Base-by-base conservation (phyloP, 2,797 vertebrate genomes). In the Calcarius lapponicus region DNA sequence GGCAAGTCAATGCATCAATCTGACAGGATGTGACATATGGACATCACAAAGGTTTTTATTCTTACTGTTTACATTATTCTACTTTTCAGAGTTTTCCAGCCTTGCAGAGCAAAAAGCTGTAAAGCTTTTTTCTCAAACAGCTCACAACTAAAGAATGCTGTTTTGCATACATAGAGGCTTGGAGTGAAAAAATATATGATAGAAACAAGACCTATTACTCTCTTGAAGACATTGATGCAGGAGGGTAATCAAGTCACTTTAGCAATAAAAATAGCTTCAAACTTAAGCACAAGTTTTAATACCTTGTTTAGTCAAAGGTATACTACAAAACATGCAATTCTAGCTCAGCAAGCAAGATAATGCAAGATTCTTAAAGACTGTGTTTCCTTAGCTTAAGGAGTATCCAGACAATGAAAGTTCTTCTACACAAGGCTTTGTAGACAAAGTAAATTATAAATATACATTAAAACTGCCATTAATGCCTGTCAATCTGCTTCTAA, bases 141-240 rank as follows among this genome's bases (percentile, higher is more conserved):
- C 24, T 92, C 75, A 62, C 36, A 76, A 38, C 54, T 70, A 60
- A 88, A 80, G 61, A 21, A 67, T 75, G 80, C 17, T 80, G 70
- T 62, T 95, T 86, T 91, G 72, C 89, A 88, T 71, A 61, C 21
- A 48, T 65, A 72, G 5, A 56, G 40, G 51, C 48, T 83, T 56
- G 69, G n/a, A 88, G 45, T 9, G 1, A 82, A 80, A 78, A 95
- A 93, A 94, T 58, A 58, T 9, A 36, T n/a, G 51, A 76, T 45
- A 72, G 34, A 88, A 94, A 72, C 38, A 91, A 86, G 38, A 73
- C 21, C 58, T 80, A 84, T 90, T 80, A 72, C 43, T 85, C 79
- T 74, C 16, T 54, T 69, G 91, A 80, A 86, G 93, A 91, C 87
- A 79, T n/a, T 86, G 89, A 96, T 86, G 51, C 56, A 92, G 88